Conservation (phyloP, 2,797 vertebrate species). For the Clamator glandarius region DNA sequence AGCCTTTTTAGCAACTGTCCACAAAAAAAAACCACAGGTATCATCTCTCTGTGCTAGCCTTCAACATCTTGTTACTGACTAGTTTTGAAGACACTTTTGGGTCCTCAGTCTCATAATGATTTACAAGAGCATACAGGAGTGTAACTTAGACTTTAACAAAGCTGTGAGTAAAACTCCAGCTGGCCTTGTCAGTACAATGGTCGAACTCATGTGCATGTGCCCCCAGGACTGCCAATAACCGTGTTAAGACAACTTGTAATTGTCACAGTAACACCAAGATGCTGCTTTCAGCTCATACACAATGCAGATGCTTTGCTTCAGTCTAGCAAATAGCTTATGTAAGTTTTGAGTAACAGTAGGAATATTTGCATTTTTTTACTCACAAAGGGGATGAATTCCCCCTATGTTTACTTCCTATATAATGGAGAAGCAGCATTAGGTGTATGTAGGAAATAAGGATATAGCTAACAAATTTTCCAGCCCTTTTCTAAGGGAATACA, state of each 20-base stretch:
- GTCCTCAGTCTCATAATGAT: not conserved
- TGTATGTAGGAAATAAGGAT: not conserved
- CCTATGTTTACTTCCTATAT: not conserved
- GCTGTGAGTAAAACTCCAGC: not conserved
- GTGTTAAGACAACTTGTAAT: not conserved
- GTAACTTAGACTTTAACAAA: not conserved
- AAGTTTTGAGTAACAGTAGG: not conserved
- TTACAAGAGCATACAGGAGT: not conserved
- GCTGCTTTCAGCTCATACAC: not conserved
- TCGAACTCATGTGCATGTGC: rapidly evolving
- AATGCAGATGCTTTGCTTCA: not conserved
- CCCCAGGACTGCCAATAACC: not conserved
- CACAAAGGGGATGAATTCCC: not conserved
- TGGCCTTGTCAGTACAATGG: not conserved
- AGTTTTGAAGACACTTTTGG: not conserved
- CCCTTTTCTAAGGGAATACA: not conserved
- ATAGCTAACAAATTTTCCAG: not conserved
- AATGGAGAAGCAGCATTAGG: not conserved
- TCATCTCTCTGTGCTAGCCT: not conserved
- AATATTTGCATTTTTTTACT: not conserved
- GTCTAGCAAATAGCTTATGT: not conserved
- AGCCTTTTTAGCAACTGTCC: not conserved
- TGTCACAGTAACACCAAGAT: not conserved
- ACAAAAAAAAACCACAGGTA: not conserved
- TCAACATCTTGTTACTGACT: not conserved